These are phyloP conservation scores for Petrocephalus sullivani DNA, from an alignment of 2,797 vertebrate genomes.

Conservation along the genomic window DNA sequence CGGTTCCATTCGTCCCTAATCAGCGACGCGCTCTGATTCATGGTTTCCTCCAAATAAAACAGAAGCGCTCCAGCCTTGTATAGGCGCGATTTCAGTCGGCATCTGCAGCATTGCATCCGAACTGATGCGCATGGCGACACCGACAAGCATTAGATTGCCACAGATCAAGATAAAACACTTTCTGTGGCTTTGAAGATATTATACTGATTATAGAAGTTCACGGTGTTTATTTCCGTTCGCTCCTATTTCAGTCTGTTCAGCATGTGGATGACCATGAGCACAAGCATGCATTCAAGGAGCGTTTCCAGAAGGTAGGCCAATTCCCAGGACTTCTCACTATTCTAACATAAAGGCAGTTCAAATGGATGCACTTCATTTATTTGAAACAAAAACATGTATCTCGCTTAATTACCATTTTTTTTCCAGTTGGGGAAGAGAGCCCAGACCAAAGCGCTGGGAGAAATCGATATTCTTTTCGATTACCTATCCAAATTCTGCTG, in stretches of 20 bases:
- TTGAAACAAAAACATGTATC: neutral
- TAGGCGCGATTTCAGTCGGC: no score
- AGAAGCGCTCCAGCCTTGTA: neutral
- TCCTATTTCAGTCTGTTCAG: conserved; percentile 9
- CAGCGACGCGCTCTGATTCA: neutral
- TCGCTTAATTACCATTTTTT: conserved; percentile 25
- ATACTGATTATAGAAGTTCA: neutral
- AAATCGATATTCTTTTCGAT: conserved; percentile 64
- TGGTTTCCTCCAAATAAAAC: neutral
- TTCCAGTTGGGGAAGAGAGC: conserved; percentile 63
- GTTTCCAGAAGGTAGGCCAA: conserved; percentile 56
- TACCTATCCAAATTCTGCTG: conserved; percentile 45
- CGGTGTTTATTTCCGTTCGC: neutral
- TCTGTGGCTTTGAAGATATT: conserved; percentile 27
- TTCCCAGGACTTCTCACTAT: neutral
- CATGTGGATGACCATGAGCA: conserved; percentile 37
- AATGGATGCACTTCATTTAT: neutral
- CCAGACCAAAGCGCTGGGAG: conserved; percentile 68
- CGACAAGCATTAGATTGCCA: neutral
- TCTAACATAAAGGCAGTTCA: neutral
- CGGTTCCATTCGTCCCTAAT: neutral
- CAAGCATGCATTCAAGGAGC: conserved; percentile 54
- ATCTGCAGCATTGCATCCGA: neutral
- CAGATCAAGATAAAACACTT: conserved; percentile 38
- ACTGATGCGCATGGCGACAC: neutral